Evolutionary conservation across 2,888 invertebrate genomes (phyloP).

Genomic region (Thumatha senex): DNA sequence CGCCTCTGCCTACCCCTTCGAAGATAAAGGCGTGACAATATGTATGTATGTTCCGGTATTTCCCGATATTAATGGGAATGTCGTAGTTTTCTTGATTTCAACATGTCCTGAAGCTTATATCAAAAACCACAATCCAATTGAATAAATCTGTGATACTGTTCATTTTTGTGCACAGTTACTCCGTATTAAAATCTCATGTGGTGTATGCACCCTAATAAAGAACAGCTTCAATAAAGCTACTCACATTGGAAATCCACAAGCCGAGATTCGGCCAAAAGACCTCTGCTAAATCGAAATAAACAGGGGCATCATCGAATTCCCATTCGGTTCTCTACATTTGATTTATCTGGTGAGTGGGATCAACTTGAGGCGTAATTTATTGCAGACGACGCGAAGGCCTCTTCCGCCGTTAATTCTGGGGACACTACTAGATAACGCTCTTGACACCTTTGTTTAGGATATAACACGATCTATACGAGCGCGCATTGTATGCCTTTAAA

Average conservation of each 20-base stretch:
- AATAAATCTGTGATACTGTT: neutral
- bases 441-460: conserved; percentile 57
- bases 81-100: neutral
- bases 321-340: conserved; percentile 69
- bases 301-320: conserved; percentile 65
- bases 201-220: conserved; percentile 39
- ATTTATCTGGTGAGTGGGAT: conserved; percentile 73
- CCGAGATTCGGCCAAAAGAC: conserved; percentile 46
- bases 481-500: conserved; percentile 11
- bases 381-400: conserved; percentile 52
- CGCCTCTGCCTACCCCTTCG: too few species aligned
- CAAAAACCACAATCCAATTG: neutral
- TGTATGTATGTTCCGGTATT: too few species aligned
- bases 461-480: conserved; percentile 25
- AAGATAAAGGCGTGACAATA: too few species aligned
- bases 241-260: conserved; percentile 50
- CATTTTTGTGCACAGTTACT: conserved; percentile 8
- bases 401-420: conserved; percentile 63
- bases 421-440: conserved; percentile 61
- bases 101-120: neutral
- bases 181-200: conserved; percentile 23
- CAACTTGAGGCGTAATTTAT: conserved; percentile 71
- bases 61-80: too few species aligned
- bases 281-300: conserved; percentile 53
- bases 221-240: conserved; percentile 43